Evolutionary conservation across 2,797 vertebrate species (phyloP), one percentile per base, ranked within the genome.

Genomic region (Alectoris magna): DNA sequence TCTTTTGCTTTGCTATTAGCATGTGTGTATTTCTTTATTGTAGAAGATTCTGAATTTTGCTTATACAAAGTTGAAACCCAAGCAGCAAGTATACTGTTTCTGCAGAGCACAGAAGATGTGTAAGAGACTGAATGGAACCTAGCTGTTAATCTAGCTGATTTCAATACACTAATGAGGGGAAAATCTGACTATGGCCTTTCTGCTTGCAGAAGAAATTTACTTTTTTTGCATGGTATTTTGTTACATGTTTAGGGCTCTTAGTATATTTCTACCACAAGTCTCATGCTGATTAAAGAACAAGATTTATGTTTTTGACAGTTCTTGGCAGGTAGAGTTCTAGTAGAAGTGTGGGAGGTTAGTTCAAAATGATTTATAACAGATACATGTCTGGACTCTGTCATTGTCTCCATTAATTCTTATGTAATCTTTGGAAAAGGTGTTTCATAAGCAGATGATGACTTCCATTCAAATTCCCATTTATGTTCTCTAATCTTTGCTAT

Each of bases 291-390:
- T 84, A 44, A 64, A 73, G 55, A 85, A 15, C 34, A 75, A 46
- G 34, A 83, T 41, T 76, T 56, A 38, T 10, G 29, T 12, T 93
- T 83, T 72, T 93, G 91, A 62, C 63, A 75, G 46, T 39, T 92
- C 62, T 94, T 92, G 94, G 67, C 82, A 81, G 69, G 82, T 92
- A 27, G 75, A 79, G 26, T 18, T 60, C 78, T 73, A 66, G 77
- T 75, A 36, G 73, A 58, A 92, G 55, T 53, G 73, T 89, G 73
- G 79, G 87, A 93, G 66, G 73, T 78, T 59, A 72, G 79, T 86
- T 93, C 26, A 68, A 2, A 38, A 36, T 87, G 77, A 66, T 79
- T 91, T 75, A 36, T 75, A 78, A n/a, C 60, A 87, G 91, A 75
- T 58, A 38, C 17, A 19, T 6, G 67, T 60, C 67, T 51, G 63